Evolutionary conservation across 2,888 invertebrate genomes (phyloP).

Genomic region (Spodoptera exigua): DNA sequence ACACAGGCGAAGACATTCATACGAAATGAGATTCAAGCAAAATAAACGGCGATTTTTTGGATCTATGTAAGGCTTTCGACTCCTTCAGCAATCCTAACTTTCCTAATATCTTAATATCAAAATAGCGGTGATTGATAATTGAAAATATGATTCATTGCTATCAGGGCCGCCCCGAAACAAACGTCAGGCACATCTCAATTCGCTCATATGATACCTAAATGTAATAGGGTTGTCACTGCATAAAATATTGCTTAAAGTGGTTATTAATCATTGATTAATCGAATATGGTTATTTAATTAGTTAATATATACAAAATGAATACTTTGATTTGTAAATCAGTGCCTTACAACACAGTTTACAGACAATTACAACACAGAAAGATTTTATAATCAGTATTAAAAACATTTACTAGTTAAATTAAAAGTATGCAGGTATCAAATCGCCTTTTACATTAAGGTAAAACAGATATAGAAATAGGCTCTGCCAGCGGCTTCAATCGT

Average conservation of each 20-base stretch:
- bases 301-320: too few relatives aligned
- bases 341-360: too few relatives aligned
- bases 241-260: neutral
- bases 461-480: too few relatives aligned
- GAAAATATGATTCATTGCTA: slow-evolving; percentile 54
- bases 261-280: neutral
- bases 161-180: slow-evolving; percentile 39
- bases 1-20: neutral
- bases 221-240: slow-evolving; percentile 41
- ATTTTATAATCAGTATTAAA: too few relatives aligned
- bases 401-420: too few relatives aligned
- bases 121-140: slow-evolving; percentile 49
- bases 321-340: too few relatives aligned
- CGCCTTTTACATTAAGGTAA: too few relatives aligned
- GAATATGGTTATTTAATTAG: too few relatives aligned
- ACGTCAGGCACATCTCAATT: slow-evolving; percentile 51
- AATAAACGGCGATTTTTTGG: neutral
- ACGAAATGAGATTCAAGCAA: too few relatives aligned
- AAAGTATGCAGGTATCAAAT: too few relatives aligned
- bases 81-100: slow-evolving; percentile 6
- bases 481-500: too few relatives aligned
- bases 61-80: neutral
- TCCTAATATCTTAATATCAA: slow-evolving; percentile 49
- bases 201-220: slow-evolving; percentile 35
- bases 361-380: too few relatives aligned